phyloP scores from a whole-genome alignment of 2,797 vertebrate genomes.

The Allochrocebus solatus region DNA sequence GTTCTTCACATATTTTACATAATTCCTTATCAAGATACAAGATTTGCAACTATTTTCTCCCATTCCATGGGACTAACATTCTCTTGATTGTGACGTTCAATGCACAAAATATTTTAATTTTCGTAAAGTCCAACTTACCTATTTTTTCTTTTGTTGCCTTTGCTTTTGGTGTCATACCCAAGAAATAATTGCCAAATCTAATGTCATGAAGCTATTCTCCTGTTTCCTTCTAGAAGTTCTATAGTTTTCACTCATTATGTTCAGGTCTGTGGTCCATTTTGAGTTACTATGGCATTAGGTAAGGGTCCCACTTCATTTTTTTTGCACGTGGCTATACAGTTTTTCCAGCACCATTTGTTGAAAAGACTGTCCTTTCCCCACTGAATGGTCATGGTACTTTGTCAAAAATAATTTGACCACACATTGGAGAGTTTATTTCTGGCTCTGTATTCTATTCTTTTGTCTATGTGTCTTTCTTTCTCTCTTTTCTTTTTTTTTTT shows the following conservation, averaged over 20 bases:
- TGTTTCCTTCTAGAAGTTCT: background rate
- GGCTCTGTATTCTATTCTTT: too few relatives aligned
- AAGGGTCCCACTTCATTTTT: background rate
- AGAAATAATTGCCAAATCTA: background rate
- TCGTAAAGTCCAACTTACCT: background rate
- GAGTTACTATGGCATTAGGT: background rate
- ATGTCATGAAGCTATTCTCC: background rate
- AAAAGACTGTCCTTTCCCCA: background rate
- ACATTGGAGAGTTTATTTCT: background rate
- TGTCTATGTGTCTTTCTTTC: too few relatives aligned
- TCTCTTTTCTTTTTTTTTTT: too few relatives aligned
- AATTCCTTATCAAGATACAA: background rate
- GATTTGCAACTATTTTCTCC: background rate
- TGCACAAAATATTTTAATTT: background rate
- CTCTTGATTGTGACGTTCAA: background rate
- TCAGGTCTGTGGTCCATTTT: background rate
- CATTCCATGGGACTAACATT: background rate
- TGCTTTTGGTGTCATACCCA: background rate
- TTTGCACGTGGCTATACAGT: background rate
- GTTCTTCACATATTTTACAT: background rate
- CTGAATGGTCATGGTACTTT: background rate
- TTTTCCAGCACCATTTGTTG: background rate
- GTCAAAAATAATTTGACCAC: background rate
- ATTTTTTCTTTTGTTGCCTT: background rate
- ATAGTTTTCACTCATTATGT: background rate